Evolutionary conservation across 2,888 invertebrate species (phyloP).

Genomic region (Itoplectis maculator): DNA sequence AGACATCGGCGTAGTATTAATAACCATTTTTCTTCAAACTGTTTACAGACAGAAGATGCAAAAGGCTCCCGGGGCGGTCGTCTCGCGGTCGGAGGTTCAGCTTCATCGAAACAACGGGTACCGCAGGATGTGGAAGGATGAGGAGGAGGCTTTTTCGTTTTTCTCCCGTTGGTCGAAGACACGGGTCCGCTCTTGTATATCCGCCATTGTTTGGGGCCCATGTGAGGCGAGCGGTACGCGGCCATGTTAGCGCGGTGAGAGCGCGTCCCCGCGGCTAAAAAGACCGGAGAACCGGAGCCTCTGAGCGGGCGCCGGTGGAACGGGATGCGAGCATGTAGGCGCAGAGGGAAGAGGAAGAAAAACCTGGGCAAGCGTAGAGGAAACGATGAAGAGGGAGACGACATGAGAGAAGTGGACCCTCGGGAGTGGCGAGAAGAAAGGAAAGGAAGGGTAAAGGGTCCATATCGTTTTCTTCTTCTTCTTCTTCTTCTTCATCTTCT

Average conservation of each 20-base stretch:
- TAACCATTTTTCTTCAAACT: not conserved
- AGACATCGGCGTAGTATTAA: no score
- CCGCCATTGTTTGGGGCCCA: conserved; percentile 82
- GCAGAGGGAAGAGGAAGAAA: conserved; percentile 40
- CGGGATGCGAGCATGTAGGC: not conserved
- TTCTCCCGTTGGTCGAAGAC: conserved; percentile 20
- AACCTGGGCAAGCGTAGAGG: conserved; percentile 32
- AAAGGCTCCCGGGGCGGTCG: conserved; percentile 1
- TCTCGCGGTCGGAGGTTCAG: not conserved
- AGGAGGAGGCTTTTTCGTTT: conserved; percentile 13
- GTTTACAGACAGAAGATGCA: no score
- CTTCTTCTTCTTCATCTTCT: conserved; percentile 10
- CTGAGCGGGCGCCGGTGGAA: conserved; percentile 43
- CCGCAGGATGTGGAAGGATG: not conserved
- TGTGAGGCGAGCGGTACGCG: conserved; percentile 79
- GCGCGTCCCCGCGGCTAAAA: conserved; percentile 76
- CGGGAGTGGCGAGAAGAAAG: conserved; percentile 63
- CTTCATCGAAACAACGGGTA: conserved; percentile 10
- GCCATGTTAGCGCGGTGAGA: conserved; percentile 83
- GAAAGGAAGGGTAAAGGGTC: conserved; percentile 65
- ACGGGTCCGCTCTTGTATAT: conserved; percentile 75
- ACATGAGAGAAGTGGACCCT: conserved; percentile 70
- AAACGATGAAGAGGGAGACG: conserved; percentile 49
- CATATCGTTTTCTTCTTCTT: conserved; percentile 37
- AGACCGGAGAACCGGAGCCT: conserved; percentile 73